These are phyloP conservation scores for Pangasius macronema DNA, from an alignment of 2,797 vertebrate species.

Conservation along the genomic window DNA sequence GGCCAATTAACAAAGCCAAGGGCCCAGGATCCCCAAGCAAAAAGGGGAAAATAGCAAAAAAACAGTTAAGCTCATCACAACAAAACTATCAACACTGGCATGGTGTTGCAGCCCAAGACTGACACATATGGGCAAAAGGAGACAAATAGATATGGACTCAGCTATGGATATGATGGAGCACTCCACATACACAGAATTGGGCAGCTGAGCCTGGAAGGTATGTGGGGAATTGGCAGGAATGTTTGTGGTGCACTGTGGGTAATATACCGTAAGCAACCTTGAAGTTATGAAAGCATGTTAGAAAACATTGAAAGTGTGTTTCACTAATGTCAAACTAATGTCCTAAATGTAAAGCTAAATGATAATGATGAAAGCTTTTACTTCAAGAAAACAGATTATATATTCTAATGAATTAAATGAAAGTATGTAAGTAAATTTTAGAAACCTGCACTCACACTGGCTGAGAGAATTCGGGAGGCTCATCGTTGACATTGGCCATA, in stretches of 20 bases:
- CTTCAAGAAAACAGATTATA: background rate
- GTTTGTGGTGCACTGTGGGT: constrained; percentile 14
- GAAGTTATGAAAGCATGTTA: background rate
- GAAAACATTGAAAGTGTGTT: background rate
- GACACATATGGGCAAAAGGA: constrained; percentile 5
- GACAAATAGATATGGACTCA: background rate
- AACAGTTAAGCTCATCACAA: constrained; percentile 34
- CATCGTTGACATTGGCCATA: constrained; percentile 87
- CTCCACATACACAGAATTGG: background rate
- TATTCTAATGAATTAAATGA: background rate
- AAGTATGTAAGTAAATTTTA: background rate
- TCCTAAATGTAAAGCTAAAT: background rate
- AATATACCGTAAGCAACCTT: background rate
- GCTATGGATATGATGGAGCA: constrained; percentile 8
- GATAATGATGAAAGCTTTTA: background rate
- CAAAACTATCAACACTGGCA: constrained; percentile 45
- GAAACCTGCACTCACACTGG: constrained; percentile 72
- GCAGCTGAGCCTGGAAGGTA: constrained; percentile 41
- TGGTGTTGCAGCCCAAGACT: constrained; percentile 16
- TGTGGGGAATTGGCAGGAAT: constrained; percentile 34
- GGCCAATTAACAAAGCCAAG: constrained; percentile 78
- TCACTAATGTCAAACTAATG: too few relatives aligned
- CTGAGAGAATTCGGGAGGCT: constrained; percentile 85
- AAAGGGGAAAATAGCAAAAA: constrained; percentile 40
- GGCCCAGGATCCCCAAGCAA: constrained; percentile 57